Base-by-base conservation (phyloP, 2,888 invertebrate species). In the Agelastica alni region DNA sequence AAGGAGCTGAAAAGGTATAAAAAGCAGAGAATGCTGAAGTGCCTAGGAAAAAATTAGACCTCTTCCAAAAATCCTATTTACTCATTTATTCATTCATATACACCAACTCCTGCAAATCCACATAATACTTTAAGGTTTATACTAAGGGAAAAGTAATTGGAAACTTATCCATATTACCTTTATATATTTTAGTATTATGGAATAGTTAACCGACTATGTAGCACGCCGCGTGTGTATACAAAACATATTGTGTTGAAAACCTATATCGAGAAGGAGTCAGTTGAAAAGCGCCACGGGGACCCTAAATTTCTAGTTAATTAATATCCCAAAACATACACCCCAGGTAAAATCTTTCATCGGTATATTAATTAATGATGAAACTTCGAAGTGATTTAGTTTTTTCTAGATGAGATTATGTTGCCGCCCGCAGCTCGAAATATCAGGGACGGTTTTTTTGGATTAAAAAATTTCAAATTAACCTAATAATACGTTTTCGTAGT, bases 191-290 rank as follows among this genome's bases (percentile, higher is more conserved):
- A n/a, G n/a, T n/a, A n/a, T n/a, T 22, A 14, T 6, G 45, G 14
- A 44, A 31, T 45, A n/a, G n/a, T n/a, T n/a, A 36, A 49, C 39
- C 3, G 12, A 42, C 14, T 49, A 16, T 31, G 22, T 12, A 20
- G 37, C 37, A 39, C 1, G 20, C 7, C 22, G 10, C 3, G 16
- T 49, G 31, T 49, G 10, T 31, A 31, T 49, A 36, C 49, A 17
- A 49, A 49, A 41, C 41, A 49, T 18, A 34, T 49, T 49, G 49
- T 49, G 41, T 49, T 42, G 47, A 47, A 49, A 49, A 49, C 22
- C 41, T 41, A 49, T 14, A 41, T 10, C 41, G 20, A 22, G 32
- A 17, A 49, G 41, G 18, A 41, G 22, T 31, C 41, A 14, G 41
- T 41, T 7, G 31, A 34, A 39, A 41, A 41, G 39, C 41, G 42